Evolutionary conservation across 2,113 vertebrate genomes (phyloP), one percentile per base, ranked within the genome.

Genomic region (Nipponia nippon): DNA sequence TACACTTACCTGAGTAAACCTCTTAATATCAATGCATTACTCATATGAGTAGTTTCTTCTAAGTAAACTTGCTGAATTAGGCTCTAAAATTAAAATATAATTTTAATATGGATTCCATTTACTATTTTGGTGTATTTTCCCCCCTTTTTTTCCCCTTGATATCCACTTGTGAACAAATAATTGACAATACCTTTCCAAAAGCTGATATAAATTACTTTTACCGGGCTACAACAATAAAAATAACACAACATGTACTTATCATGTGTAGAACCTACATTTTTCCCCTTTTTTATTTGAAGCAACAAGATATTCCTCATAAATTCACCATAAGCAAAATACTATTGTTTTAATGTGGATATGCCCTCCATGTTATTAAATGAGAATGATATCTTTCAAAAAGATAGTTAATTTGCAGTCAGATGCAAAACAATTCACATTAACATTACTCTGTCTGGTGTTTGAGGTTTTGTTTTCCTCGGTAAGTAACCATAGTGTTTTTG

Each of bases 161-260:
- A 36, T 75, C 16, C 38, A 58, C 6, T 36, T 58, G 5, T 65
- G 21, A 84, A 73, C 2, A 87, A 89, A 62, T 58, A 81, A 26
- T 59, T 81, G 19, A 29, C 34, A n/a, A 27, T 53, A 66, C 47
- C 96, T 97, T 97, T 96, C 69, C 47, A 95, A 73, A 59, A 50
- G 78, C 49, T 77, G 44, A 72, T 91, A 88, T 59, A 93, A 93
- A 97, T 91, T 56, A 83, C 9, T 89, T 96, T 92, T 77, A 91
- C 50, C 14, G 7, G n/a, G 27, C 13, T 85, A n/a, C 22, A 67
- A 58, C n/a, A 92, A 92, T 46, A 91, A 91, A 95, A 96, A 46
- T 15, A 66, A 12, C n/a, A 78, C 29, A 78, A 26, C 20, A 52
- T 66, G 12, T 73, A 50, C 44, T 77, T 88, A 38, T 82, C 71